These are phyloP conservation scores for Leptinotarsa haldemani DNA, from an alignment of 2,888 invertebrate genomes.

Conservation along the genomic window DNA sequence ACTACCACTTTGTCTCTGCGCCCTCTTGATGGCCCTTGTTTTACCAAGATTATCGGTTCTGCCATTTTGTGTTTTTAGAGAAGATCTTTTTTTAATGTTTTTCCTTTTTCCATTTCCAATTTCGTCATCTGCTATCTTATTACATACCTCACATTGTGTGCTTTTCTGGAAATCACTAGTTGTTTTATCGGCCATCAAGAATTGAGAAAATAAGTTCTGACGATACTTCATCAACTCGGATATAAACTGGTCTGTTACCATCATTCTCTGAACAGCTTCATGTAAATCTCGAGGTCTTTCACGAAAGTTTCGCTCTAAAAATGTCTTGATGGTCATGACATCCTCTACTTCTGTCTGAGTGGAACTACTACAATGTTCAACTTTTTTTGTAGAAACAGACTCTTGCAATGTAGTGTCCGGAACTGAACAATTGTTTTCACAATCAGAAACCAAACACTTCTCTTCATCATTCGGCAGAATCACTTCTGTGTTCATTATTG, in stretches of 20 bases:
- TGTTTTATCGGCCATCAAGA: not conserved
- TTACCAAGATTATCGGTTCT: not conserved
- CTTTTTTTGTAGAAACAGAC: not conserved
- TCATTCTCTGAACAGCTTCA: constrained; percentile 46
- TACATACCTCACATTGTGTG: no score
- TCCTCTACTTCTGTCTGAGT: constrained; percentile 30
- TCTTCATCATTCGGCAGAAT: not conserved
- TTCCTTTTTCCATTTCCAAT: not conserved
- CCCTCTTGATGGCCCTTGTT: not conserved
- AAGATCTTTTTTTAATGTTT: not conserved
- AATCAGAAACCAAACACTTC: not conserved
- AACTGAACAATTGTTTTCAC: not conserved
- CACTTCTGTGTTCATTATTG: not conserved
- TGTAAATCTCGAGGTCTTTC: constrained; percentile 32
- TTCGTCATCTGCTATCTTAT: not conserved
- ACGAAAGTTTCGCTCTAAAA: constrained; percentile 30
- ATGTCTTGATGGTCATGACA: constrained; percentile 16
- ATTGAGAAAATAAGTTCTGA: constrained; percentile 46
- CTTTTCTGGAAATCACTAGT: no score
- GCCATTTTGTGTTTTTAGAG: not conserved
- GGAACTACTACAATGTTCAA: constrained; percentile 23
- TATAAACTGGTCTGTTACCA: constrained; percentile 54
- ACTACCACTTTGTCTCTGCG: not conserved
- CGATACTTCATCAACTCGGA: constrained; percentile 51
- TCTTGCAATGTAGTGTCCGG: not conserved